Percentiles rank a stretch among this genome's conserved stretches.
Evolutionary conservation across 53 echinoderm and acorn worm species (phyloP).

Genomic region (Holothuria scabra): DNA sequence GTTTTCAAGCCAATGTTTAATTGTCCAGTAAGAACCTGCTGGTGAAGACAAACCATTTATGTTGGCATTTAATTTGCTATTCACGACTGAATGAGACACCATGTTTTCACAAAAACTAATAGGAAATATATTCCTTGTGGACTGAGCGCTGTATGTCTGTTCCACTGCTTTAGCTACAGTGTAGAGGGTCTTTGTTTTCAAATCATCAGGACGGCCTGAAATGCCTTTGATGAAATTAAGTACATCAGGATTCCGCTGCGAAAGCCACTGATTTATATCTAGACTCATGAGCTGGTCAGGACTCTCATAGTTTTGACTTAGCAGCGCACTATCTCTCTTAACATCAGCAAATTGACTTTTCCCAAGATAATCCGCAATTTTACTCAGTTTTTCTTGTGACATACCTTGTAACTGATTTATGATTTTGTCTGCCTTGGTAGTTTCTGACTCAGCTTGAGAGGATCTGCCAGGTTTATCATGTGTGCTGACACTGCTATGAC

Average conservation of each 20-base stretch:
- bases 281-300: not conserved
- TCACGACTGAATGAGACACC: not conserved
- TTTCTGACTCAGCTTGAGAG: too few species aligned
- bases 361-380: not conserved
- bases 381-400: not conserved
- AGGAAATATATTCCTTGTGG: not conserved
- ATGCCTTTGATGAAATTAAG: not conserved
- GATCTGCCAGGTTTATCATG: too few species aligned
- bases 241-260: not conserved
- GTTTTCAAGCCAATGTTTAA: slow-evolving; percentile 7
- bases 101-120: not conserved
- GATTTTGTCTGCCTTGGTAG: too few species aligned
- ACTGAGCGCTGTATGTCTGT: not conserved
- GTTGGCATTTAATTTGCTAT: slow-evolving; percentile 7
- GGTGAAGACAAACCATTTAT: slow-evolving; percentile 13
- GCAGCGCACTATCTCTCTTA: not conserved
- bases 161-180: slow-evolving; percentile 13
- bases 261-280: not conserved
- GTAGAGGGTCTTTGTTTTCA: not conserved
- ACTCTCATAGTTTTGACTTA: not conserved
- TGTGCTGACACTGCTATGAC: too few species aligned
- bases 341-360: not conserved
- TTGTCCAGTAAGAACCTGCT: not conserved
- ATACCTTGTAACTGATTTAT: not conserved
- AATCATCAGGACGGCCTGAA: not conserved